Evolutionary conservation across 2,113 vertebrate genomes (phyloP), one percentile per base, ranked within the genome.

Genomic region (Arothron firmamentum): DNA sequence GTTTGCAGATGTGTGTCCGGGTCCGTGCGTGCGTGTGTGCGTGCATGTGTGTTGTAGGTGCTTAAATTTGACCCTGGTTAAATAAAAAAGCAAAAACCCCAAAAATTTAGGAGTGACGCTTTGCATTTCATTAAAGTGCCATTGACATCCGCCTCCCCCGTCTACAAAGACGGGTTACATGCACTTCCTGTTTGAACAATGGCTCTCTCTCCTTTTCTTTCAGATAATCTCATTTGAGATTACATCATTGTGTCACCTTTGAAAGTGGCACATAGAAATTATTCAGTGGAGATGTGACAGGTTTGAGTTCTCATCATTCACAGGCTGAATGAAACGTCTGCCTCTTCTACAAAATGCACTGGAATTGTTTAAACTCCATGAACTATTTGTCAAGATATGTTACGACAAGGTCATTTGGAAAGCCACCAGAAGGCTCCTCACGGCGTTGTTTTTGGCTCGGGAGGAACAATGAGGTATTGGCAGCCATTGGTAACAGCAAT

Each of bases 201-300:
- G 77, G 51, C 53, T 54, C 61, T 53, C 16, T 25, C 71, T 53
- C 63, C 66, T 63, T 69, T 69, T 65, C 65, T 69, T 69, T 65
- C 65, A 52, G 63, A 80, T 80, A 59, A 73, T 79, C 78, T 82
- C 72, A 56, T 72, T 80, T 74, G 67, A 80, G 70, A 79, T 78
- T 71, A 59, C 67, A 69, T 82, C 73, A 73, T 82, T 59, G 55
- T n/a, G 59, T 74, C 59, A 71, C 77, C 80, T 65, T 60, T 65
- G 48, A 41, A 59, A 65, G 73, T 74, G 75, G 72, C 77, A 82
- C 74, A 23, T 75, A 77, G 73, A 67, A 82, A 83, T 82, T 80
- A 84, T 54, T 59, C 56, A 65, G 53, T 72, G 73, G 59, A 58
- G 61, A 63, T 14, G 43, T 45, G 16, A 45, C 6, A 15, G 12